phyloP scores from a whole-genome alignment of 1,140 invertebrate species.

The Hycleus cichorii region DNA sequence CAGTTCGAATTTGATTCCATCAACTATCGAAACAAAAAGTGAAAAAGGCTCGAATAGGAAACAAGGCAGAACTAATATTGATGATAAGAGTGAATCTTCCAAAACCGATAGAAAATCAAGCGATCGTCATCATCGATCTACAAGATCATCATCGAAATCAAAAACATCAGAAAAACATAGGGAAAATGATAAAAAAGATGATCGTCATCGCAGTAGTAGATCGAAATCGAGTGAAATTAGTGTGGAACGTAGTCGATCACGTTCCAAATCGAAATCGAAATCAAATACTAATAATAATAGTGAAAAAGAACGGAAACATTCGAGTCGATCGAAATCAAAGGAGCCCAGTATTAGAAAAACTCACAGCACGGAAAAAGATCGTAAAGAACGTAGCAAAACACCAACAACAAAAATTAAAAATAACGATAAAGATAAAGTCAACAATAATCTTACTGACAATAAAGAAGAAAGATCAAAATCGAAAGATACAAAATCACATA shows the following conservation, averaged over 20 bases:
- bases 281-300: not conserved
- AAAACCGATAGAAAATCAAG: not conserved
- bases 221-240: not conserved
- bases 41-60: not conserved
- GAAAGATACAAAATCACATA: not conserved
- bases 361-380: not conserved
- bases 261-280: no score
- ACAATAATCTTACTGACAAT: not conserved
- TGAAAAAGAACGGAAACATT: not conserved
- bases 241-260: no score
- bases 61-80: not conserved
- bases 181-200: not conserved
- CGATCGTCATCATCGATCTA: not conserved
- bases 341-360: not conserved
- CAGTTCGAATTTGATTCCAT: not conserved
- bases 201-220: not conserved
- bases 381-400: not conserved
- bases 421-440: not conserved
- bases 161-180: not conserved
- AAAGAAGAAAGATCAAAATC: not conserved
- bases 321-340: slow-evolving; percentile 1
- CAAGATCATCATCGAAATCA: slow-evolving; percentile 2
- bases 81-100: not conserved
- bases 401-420: slow-evolving; percentile 2
- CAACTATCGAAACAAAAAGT: not conserved